phyloP scores from a whole-genome alignment of 1,140 invertebrate species.

The Drosophila oshimai region DNA sequence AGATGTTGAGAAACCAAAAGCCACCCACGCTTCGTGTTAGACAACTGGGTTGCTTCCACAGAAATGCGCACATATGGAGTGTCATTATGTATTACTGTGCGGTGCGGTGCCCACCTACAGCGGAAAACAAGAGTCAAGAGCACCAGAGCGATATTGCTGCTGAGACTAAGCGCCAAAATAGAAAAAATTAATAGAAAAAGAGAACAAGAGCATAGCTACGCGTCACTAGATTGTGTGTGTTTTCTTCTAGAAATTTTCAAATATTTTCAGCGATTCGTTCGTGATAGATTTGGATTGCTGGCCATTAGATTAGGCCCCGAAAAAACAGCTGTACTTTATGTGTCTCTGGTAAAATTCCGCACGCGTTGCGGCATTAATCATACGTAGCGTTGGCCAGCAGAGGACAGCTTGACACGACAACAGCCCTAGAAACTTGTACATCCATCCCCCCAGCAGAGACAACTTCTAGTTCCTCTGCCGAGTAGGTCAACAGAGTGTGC shows the following conservation, averaged over 20 bases:
- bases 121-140: slow-evolving; percentile 12
- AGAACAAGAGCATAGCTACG: not conserved
- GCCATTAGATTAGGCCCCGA: slow-evolving; percentile 53
- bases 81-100: slow-evolving; percentile 22
- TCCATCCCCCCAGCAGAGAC: not conserved
- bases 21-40: slow-evolving; percentile 47
- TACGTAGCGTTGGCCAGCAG: slow-evolving; percentile 40
- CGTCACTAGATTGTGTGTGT: slow-evolving; percentile 14
- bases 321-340: slow-evolving; percentile 35
- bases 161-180: not conserved
- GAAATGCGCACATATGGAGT: slow-evolving; percentile 20
- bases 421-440: not conserved
- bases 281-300: slow-evolving; percentile 53
- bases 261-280: slow-evolving; percentile 38
- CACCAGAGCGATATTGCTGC: not conserved
- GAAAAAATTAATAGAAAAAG: no score
- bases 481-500: slow-evolving; percentile 54
- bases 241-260: slow-evolving; percentile 73
- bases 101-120: slow-evolving; percentile 42
- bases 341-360: slow-evolving; percentile 45
- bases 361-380: slow-evolving; percentile 54
- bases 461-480: not conserved
- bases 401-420: not conserved
- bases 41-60: slow-evolving; percentile 32
- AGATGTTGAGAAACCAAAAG: slow-evolving; percentile 53